These are phyloP conservation scores for Bombus affinis DNA, from an alignment of 1,140 invertebrate genomes.

Conservation along the genomic window DNA sequence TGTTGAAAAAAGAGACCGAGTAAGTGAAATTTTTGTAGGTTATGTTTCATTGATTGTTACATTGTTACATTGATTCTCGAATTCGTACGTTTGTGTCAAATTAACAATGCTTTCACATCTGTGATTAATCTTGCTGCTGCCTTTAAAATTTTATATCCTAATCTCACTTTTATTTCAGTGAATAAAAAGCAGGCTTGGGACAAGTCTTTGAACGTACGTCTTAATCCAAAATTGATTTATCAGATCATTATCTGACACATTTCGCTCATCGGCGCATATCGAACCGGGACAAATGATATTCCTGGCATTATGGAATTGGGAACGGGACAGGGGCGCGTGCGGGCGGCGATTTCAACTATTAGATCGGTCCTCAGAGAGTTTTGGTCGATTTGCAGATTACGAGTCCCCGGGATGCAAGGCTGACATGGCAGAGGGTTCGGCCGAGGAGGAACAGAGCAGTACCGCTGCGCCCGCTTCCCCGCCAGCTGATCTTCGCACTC, in stretches of 20 bases:
- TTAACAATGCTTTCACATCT: neutral
- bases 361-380: conserved; percentile 70
- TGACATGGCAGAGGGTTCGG: conserved; percentile 83
- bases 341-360: conserved; percentile 57
- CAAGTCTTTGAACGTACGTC: neutral
- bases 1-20: neutral
- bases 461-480: conserved; percentile 82
- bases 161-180: too few relatives aligned
- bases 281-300: conserved; percentile 53
- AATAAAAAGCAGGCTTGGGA: neutral
- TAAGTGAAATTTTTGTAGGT: neutral
- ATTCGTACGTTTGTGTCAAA: neutral
- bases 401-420: conserved; percentile 81
- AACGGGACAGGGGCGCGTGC: neutral
- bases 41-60: neutral
- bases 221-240: neutral
- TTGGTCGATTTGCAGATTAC: conserved; percentile 77
- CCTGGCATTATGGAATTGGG: conserved; percentile 60
- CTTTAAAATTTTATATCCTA: neutral
- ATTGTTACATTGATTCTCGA: neutral
- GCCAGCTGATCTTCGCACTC: conserved; percentile 81
- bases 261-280: neutral
- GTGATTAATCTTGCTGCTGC: neutral
- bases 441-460: conserved; percentile 83
- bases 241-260: too few relatives aligned